phyloP scores from a whole-genome alignment of 2,888 invertebrate genomes.

The Pyrrhosoma nymphula region DNA sequence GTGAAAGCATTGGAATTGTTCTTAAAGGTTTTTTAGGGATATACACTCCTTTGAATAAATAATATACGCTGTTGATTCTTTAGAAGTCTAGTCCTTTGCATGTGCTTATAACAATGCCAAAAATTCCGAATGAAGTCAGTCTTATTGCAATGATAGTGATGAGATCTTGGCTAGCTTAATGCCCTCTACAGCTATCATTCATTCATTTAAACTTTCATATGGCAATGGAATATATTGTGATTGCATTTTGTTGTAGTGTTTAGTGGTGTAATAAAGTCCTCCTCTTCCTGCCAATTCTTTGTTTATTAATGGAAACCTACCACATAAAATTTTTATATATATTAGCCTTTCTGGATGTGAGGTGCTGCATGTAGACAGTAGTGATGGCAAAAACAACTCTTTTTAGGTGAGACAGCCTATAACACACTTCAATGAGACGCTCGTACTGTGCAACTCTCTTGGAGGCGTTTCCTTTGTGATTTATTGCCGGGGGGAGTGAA shows the following conservation, averaged over 20 bases:
- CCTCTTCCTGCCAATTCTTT: conserved; percentile 36
- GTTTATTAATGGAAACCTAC: neutral
- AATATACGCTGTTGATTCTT: neutral
- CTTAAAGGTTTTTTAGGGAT: neutral
- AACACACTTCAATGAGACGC: too few species aligned
- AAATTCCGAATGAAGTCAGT: neutral
- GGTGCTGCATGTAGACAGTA: too few species aligned
- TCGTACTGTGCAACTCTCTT: too few species aligned
- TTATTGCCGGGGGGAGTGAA: too few species aligned
- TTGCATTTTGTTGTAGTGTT: neutral
- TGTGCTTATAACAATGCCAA: conserved; percentile 32
- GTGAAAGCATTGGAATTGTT: neutral
- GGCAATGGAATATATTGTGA: conserved; percentile 18
- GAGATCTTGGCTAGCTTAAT: neutral
- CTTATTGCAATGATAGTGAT: neutral
- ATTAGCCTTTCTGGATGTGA: too few species aligned
- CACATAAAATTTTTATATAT: too few species aligned
- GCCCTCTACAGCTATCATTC: conserved; percentile 45
- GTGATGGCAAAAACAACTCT: too few species aligned
- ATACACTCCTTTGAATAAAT: neutral
- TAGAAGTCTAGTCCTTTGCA: conserved; percentile 22
- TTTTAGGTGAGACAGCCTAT: too few species aligned
- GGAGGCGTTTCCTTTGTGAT: too few species aligned
- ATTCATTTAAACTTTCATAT: conserved; percentile 3
- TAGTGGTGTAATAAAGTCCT: conserved; percentile 52